A percentile compares a stretch with the other conserved stretches of the same genome.
phyloP scores from a whole-genome alignment of 2,888 invertebrate species.

The Strigamia transsilvanica region DNA sequence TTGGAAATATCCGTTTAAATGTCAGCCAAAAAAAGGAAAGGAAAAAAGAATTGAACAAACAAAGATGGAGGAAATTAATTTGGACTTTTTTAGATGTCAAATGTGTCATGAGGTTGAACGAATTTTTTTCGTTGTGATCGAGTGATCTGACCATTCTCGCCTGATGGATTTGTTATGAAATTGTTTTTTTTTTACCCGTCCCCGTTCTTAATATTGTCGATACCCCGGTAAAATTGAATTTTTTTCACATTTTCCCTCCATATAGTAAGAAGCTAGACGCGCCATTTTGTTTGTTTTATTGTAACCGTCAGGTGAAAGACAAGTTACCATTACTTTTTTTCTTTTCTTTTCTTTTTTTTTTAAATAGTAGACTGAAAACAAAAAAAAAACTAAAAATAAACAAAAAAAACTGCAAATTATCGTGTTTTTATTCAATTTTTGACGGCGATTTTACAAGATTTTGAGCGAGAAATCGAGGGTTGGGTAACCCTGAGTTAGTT shows the following conservation, averaged over 20 bases:
- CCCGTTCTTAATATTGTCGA: not conserved
- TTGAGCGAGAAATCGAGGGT: slow-evolving; percentile 65
- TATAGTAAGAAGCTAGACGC: slow-evolving; percentile 7
- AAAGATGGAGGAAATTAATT: not conserved
- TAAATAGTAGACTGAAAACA: slow-evolving; percentile 34
- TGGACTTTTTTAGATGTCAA: not conserved
- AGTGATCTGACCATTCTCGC: not conserved
- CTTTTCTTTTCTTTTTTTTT: not conserved
- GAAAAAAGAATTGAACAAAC: not conserved
- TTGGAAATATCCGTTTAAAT: not conserved
- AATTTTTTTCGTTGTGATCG: not conserved
- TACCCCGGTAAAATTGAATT: not conserved
- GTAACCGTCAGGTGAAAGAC: slow-evolving; percentile 40
- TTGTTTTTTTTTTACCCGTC: not conserved
- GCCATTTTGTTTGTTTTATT: not conserved
- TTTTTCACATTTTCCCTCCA: not conserved
- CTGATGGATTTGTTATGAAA: not conserved
- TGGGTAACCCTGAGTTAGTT: slow-evolving; percentile 64
- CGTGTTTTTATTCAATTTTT: not conserved
- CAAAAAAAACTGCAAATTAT: slow-evolving; percentile 34
- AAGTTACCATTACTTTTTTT: not conserved
- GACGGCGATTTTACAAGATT: slow-evolving; percentile 57
- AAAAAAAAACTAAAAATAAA: slow-evolving; percentile 49
- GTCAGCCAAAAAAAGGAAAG: not conserved
- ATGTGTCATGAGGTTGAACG: not conserved